Base-by-base conservation (phyloP, 2,888 invertebrate genomes). In the Stenchaetothrips biformis region DNA sequence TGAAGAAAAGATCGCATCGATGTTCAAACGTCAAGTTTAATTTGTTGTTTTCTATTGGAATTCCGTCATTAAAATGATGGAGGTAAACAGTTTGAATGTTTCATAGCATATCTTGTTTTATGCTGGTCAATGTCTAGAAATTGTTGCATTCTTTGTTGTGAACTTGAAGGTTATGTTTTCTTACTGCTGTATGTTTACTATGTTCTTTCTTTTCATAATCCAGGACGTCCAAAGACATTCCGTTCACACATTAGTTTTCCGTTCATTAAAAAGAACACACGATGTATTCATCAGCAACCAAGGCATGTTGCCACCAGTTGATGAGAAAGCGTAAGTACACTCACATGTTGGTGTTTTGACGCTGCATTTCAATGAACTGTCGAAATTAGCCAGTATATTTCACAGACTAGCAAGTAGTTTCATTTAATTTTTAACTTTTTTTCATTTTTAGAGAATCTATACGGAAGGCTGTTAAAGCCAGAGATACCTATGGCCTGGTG, bases 281-380 rank as follows among this genome's bases (percentile, higher is more conserved):
- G 99, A 99, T 87, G 95, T 98, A 94, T 99, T 99, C 87, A 89
- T 98, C 78, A 92, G 95, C 18, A 97, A 98, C 86, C 97, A 98
- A 86, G 93, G 94, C 47, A 88, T 91, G 82, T 88, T 97, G 80
- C 97, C 98, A 7, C 92, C 94, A 79, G 90, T 93, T 77, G 96
- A 98, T 87, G 93, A 94, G 80, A 91, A 90, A 86, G 92, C 95
- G 95, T 96, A 89, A 91, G 92, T 89, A 83, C 37, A 1, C 37
- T 80, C 79, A 83, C 82, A 27, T 79, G 37, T 48, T 78, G 80
- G 53, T 80, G 47, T 1, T 53, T 18, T 79, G 11, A 25, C 16
- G 7, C 48, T 37, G 1, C n/a, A 27, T 78, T 25, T 16, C 0
- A 78, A n/a, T 27, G 7, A 9, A 27, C 1, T 78, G 9, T 18